These are phyloP conservation scores for Hippocampus abdominalis DNA, from an alignment of 2,113 vertebrate genomes.

Conservation along the genomic window DNA sequence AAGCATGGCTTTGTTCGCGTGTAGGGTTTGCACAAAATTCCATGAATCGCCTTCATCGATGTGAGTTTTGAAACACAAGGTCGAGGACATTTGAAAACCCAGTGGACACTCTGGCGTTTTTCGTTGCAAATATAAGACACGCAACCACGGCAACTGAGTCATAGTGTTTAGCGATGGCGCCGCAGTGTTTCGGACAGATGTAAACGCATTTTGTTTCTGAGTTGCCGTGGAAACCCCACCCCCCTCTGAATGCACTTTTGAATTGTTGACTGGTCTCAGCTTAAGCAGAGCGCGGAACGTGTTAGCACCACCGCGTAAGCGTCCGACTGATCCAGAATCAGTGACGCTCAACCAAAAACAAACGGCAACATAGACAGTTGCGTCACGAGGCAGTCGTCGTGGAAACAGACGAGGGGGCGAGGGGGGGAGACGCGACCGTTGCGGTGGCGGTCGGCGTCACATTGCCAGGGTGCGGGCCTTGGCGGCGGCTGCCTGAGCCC, in stretches of 20 bases:
- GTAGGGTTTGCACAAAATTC: too few species aligned
- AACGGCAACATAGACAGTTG: background rate
- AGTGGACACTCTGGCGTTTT: background rate
- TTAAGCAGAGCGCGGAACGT: slow-evolving; percentile 28
- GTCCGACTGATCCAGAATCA: slow-evolving; percentile 47
- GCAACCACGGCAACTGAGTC: background rate
- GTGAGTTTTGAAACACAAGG: too few species aligned
- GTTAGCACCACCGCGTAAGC: slow-evolving; percentile 44
- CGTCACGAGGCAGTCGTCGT: background rate
- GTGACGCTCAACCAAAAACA: slow-evolving; percentile 8
- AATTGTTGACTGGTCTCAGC: slow-evolving; percentile 17
- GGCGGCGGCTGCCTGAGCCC: slow-evolving; percentile 84
- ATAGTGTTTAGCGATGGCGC: too few species aligned
- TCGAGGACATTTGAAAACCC: too few species aligned
- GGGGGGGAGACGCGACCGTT: background rate
- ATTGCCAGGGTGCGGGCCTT: slow-evolving; percentile 82
- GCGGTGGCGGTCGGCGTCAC: slow-evolving; percentile 62
- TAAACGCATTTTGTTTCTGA: background rate
- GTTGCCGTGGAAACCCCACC: slow-evolving; percentile 5
- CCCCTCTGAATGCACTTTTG: slow-evolving; percentile 1
- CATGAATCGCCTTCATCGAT: too few species aligned
- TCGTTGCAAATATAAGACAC: background rate
- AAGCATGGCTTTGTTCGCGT: too few species aligned
- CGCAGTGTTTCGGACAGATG: background rate
- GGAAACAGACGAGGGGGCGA: background rate